Conservation (phyloP, 2,113 vertebrate species). For the Isichthys henryi region DNA sequence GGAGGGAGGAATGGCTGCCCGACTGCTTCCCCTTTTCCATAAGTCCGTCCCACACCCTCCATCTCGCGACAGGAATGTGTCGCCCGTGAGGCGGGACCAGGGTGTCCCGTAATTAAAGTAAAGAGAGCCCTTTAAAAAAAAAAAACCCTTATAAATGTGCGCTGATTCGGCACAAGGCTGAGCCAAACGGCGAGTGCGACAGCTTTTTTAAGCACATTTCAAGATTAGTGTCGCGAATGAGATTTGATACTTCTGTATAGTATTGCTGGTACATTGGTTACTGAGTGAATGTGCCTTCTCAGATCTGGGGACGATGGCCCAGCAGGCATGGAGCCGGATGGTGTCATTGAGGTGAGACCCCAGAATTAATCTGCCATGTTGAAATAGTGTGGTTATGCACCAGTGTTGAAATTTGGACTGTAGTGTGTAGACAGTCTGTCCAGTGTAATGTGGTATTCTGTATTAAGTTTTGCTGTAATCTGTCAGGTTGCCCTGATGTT, state of each 20-base stretch:
- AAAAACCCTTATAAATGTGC: not conserved
- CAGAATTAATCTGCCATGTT: constrained; percentile 27
- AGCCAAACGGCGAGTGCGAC: not conserved
- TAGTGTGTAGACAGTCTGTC: not conserved
- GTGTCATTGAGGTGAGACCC: constrained; percentile 75
- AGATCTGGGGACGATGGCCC: constrained; percentile 84
- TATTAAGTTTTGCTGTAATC: not conserved
- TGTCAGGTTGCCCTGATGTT: not conserved
- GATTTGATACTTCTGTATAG: not conserved
- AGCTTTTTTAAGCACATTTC: not conserved
- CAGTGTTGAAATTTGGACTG: not conserved
- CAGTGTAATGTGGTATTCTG: not conserved
- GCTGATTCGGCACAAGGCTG: not conserved
- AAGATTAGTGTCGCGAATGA: not conserved
- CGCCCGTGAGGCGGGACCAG: not conserved
- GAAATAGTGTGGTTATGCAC: not conserved
- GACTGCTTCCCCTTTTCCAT: not conserved
- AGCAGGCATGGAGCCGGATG: constrained; percentile 87
- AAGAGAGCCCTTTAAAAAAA: not conserved
- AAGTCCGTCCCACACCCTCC: not conserved
- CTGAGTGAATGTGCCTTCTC: constrained; percentile 1
- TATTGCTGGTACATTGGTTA: not conserved
- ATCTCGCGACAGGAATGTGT: not conserved
- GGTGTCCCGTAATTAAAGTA: not conserved
- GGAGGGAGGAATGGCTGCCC: not conserved